Evolutionary conservation across 2,113 vertebrate species (phyloP).

Genomic region (Tragelaphus buxtoni): DNA sequence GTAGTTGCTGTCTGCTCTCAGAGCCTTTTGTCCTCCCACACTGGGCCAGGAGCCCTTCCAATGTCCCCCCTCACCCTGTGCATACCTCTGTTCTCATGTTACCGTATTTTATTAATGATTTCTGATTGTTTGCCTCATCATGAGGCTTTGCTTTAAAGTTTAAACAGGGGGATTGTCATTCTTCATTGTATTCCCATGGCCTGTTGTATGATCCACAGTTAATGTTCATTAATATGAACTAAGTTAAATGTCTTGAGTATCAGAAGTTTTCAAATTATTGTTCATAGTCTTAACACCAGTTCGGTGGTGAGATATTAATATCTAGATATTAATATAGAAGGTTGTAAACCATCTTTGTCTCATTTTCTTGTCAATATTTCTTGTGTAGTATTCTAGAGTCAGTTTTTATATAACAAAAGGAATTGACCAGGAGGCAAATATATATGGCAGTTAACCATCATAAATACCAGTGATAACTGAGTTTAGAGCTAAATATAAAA

Average conservation of each 20-base stretch:
- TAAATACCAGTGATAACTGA: constrained; percentile 16
- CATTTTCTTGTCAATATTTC: constrained; percentile 18
- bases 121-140: neutral
- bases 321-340: neutral
- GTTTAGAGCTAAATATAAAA: constrained; percentile 3
- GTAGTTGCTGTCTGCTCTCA: neutral
- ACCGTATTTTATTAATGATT: neutral
- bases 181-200: neutral
- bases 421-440: neutral
- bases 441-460: neutral
- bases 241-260: neutral
- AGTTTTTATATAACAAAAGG: neutral
- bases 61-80: neutral
- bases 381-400: neutral
- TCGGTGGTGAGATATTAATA: neutral
- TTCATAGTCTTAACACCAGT: neutral
- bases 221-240: neutral
- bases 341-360: neutral
- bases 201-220: neutral
- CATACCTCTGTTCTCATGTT: neutral
- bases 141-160: neutral
- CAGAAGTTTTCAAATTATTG: neutral
- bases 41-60: neutral
- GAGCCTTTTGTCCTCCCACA: neutral
- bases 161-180: neutral